Percentiles rank a stretch among this genome's conserved stretches.
Conservation (phyloP, 2,797 vertebrate species). For the Leptoclinus maculatus region DNA sequence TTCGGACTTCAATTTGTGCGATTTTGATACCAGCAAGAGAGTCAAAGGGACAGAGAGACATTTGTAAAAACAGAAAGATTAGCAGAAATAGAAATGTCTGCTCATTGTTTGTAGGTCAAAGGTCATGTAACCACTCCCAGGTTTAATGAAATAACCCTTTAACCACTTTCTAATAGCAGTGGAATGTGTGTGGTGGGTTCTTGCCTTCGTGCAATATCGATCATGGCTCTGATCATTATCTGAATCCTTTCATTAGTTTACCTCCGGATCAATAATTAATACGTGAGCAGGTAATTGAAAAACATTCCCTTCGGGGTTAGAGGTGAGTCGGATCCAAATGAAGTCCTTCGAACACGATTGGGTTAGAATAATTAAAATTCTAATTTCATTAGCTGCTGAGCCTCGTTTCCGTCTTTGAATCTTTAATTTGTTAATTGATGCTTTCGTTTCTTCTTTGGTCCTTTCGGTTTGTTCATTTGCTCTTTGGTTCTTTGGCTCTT, state of each 20-base stretch:
- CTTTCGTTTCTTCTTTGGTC: background rate
- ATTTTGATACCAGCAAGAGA: constrained; percentile 23
- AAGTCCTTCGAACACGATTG: constrained; percentile 14
- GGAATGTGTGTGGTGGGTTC: background rate
- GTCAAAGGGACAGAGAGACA: constrained; percentile 2
- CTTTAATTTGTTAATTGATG: background rate
- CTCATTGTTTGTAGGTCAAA: constrained; percentile 22
- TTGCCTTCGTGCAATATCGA: background rate
- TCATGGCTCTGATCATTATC: constrained; percentile 41
- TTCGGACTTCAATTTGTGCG: constrained; percentile 28
- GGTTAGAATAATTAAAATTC: constrained; percentile 36
- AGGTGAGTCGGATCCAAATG: constrained; percentile 33
- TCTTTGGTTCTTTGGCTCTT: background rate
- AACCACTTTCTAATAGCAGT: constrained; percentile 16
- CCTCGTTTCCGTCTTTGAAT: background rate
- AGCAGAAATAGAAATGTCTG: background rate
- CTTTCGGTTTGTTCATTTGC: background rate
- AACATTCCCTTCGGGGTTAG: constrained; percentile 3
- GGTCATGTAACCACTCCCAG: constrained; percentile 15
- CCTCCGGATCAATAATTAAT: constrained; percentile 53
- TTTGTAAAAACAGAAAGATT: background rate
- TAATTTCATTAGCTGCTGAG: constrained; percentile 18
- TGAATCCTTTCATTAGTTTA: constrained; percentile 19
- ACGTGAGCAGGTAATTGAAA: constrained; percentile 39
- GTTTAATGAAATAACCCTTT: constrained; percentile 35